phyloP scores from a whole-genome alignment of 2,797 vertebrate species.

The Acanthornis magna region DNA sequence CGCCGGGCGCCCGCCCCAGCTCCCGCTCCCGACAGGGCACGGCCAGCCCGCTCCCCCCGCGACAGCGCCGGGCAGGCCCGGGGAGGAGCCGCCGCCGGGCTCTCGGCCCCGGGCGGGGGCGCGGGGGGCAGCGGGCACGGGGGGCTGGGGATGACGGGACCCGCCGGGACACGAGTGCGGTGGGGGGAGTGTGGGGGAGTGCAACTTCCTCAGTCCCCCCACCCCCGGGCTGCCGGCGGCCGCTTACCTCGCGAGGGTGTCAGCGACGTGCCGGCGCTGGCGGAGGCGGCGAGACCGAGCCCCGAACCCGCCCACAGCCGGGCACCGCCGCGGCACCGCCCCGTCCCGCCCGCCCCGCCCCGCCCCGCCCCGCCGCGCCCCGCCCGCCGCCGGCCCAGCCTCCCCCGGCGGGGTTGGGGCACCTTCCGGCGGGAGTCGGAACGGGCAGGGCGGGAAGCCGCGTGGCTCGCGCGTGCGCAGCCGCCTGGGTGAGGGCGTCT shows the following conservation, averaged over 20 bases:
- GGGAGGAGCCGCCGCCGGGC: not conserved
- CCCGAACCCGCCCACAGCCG: not conserved
- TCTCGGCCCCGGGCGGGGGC: not conserved
- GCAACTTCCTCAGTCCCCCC: not conserved
- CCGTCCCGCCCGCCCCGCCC: not conserved
- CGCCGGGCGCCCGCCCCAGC: not conserved
- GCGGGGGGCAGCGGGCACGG: not conserved
- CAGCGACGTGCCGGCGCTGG: not conserved
- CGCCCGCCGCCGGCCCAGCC: not conserved
- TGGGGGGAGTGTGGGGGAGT: no score
- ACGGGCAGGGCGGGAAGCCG: not conserved
- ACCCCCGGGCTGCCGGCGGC: not conserved
- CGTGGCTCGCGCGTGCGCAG: rapidly evolving
- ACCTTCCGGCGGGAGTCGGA: no score
- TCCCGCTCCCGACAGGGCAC: not conserved
- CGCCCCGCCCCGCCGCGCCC: not conserved
- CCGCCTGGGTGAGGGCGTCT: rapidly evolving
- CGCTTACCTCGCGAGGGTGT: conserved; percentile 5
- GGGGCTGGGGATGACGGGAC: not conserved
- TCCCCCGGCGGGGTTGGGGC: no score
- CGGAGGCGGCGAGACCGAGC: not conserved
- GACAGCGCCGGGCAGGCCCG: not conserved
- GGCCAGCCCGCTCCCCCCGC: not conserved
- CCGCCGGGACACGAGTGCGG: not conserved
- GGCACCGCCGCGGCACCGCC: not conserved